Percentiles rank a stretch among this genome's conserved stretches.
Evolutionary conservation across 2,888 invertebrate genomes (phyloP).

Genomic region (Arrhopalites spinosus): DNA sequence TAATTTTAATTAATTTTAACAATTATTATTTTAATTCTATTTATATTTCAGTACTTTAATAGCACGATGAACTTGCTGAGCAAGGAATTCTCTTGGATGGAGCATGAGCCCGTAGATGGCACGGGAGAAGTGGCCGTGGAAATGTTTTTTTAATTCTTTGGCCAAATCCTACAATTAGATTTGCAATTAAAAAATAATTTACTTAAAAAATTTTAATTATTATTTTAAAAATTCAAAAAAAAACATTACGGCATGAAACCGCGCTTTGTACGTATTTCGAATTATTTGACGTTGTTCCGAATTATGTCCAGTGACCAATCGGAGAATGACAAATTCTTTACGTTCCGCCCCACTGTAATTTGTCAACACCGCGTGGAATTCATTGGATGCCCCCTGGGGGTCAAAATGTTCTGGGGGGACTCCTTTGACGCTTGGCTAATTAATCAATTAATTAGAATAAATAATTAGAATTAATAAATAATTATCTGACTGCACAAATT

Average conservation of each 20-base stretch:
- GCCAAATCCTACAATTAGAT: conserved; percentile 55
- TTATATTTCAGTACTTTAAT: conserved; percentile 59
- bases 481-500: too few relatives aligned
- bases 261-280: conserved; percentile 53
- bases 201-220: background rate
- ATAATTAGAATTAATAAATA: too few relatives aligned
- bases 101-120: conserved; percentile 60
- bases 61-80: conserved; percentile 60
- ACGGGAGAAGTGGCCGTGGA: conserved; percentile 61
- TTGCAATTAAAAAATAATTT: background rate
- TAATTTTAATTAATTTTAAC: too few relatives aligned
- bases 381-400: conserved; percentile 56
- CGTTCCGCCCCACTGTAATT: conserved; percentile 58
- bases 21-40: too few relatives aligned
- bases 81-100: conserved; percentile 60
- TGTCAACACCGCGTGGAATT: conserved; percentile 57
- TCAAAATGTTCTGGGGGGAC: conserved; percentile 54
- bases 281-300: conserved; percentile 60
- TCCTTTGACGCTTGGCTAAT: too few relatives aligned
- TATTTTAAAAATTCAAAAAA: too few relatives aligned
- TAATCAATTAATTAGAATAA: too few relatives aligned
- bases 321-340: conserved; percentile 60
- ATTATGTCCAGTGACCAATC: conserved; percentile 60
- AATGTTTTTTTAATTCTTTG: conserved; percentile 58
- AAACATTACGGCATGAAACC: conserved; percentile 52